phyloP scores from a whole-genome alignment of 1,140 invertebrate genomes.

The Odontomachus brunneus region DNA sequence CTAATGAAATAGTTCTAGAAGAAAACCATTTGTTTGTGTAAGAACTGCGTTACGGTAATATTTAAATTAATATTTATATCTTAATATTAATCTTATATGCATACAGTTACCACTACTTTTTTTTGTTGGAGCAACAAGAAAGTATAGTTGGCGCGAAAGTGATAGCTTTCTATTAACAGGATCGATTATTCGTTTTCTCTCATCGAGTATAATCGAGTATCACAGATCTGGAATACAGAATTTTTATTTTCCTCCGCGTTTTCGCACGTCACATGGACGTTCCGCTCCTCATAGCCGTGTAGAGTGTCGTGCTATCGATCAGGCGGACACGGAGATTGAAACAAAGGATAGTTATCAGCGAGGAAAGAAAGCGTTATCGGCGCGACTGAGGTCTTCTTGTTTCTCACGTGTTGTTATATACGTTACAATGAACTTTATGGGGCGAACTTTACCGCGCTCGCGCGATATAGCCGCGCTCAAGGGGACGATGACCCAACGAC shows the following conservation, averaged over 20 bases:
- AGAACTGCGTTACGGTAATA: too few species aligned
- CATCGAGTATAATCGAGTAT: not conserved
- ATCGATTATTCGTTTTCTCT: too few species aligned
- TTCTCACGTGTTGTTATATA: conserved; percentile 22
- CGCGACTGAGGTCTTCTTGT: conserved; percentile 44
- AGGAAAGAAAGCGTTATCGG: conserved; percentile 55
- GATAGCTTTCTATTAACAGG: too few species aligned
- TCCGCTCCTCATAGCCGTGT: conserved; percentile 9
- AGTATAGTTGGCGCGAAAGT: too few species aligned
- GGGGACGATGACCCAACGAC: conserved; percentile 67
- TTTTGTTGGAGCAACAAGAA: too few species aligned
- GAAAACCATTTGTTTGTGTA: too few species aligned
- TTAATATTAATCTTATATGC: too few species aligned
- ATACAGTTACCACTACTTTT: too few species aligned
- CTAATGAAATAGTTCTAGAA: too few species aligned
- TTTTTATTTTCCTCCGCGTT: not conserved
- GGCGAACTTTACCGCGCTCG: conserved; percentile 36
- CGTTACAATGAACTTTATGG: conserved; percentile 71
- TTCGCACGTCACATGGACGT: not conserved
- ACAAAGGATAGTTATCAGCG: conserved; percentile 71
- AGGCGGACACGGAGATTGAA: conserved; percentile 18
- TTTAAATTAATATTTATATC: too few species aligned
- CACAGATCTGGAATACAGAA: not conserved
- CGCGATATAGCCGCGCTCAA: not conserved
- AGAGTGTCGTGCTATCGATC: conserved; percentile 15